Evolutionary conservation across 92 coral and sea anemone genomes (phyloP), one percentile per base, ranked within the genome.

Genomic region (Epizoanthus ramosus): DNA sequence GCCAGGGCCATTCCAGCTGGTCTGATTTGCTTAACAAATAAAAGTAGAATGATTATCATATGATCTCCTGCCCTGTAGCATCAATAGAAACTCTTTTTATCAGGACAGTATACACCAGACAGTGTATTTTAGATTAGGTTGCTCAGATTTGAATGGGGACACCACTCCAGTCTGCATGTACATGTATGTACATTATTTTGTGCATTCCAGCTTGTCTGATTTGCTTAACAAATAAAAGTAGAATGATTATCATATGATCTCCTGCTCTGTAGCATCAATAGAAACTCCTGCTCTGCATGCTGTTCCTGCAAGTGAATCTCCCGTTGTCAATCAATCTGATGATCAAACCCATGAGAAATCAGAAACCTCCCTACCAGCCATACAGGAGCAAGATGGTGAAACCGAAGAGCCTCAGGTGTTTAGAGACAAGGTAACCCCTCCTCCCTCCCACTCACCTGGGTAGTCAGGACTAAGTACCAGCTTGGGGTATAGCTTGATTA

Each of bases 271-370:
- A 76, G 81, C 69, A 18, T 22, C 81, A 33, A 18, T 50, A 33
- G 74, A 80, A 37, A 80, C 61, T 43, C 75, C 84, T 43, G 73
- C 84, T 66, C 43, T 80, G 0, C 65, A 80, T 25, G 53, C 57
- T 65, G 79, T 39, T 39, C 61, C n/a, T 13, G 13, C 21, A 4
- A 35, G n/a, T 5, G 33, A 1, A 58, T 23, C 35, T 6, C 28
- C 80, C 37, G 7, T 22, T 58, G 54, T 59, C 24, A 60, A 37
- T 59, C 56, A 59, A 19, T 10, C 57, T 59, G 50, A 3, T 6
- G 25, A 15, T 5, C 43, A 24, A 17, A 57, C 19, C 57, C 41
- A 54, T n/a, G 47, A 39, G n/a, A 76, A 59, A 59, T 39, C 70
- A 0, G 57, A 60, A 58, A 59, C 70, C 19, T 59, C 70, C 39